Evolutionary conservation across 1,140 invertebrate genomes (phyloP).

Genomic region (Drosophila simulans): DNA sequence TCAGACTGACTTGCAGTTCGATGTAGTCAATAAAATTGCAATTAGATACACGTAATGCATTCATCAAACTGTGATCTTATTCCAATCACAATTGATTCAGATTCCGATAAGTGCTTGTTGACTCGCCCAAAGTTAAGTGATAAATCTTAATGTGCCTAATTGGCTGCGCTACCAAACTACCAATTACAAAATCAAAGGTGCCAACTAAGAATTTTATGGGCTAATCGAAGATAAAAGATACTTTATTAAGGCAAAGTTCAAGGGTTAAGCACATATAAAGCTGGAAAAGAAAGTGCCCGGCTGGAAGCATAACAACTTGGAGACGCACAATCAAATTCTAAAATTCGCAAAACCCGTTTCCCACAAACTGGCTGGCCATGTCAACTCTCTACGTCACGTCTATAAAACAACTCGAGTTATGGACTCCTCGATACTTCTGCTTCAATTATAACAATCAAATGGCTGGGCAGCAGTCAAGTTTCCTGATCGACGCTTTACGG

Average conservation of each 20-base stretch:
- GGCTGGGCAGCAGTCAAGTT: not conserved
- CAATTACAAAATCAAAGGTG: not conserved
- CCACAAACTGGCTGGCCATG: slow-evolving; percentile 13
- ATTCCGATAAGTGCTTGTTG: slow-evolving; percentile 1
- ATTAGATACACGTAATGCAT: slow-evolving; percentile 18
- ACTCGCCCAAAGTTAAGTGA: slow-evolving; percentile 1
- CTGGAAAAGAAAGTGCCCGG: slow-evolving; percentile 11
- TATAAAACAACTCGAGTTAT: slow-evolving; percentile 16
- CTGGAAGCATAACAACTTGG: not conserved
- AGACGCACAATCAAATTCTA: not conserved
- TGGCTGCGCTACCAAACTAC: not conserved
- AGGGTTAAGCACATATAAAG: not conserved
- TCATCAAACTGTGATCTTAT: slow-evolving; percentile 15
- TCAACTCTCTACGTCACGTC: slow-evolving; percentile 9
- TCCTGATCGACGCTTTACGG: slow-evolving; percentile 9
- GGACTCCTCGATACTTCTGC: slow-evolving; percentile 9
- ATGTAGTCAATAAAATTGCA: slow-evolving; percentile 7
- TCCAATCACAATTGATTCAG: slow-evolving; percentile 16
- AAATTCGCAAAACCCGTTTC: slow-evolving; percentile 17
- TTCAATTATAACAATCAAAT: slow-evolving; percentile 31
- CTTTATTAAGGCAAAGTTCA: not conserved
- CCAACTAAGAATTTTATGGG: not conserved
- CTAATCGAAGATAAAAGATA: not conserved
- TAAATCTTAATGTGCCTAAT: slow-evolving; percentile 7
- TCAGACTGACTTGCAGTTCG: slow-evolving; percentile 12